These are phyloP conservation scores for Metridium senile DNA, from an alignment of 92 coral and sea anemone species.

Conservation along the genomic window DNA sequence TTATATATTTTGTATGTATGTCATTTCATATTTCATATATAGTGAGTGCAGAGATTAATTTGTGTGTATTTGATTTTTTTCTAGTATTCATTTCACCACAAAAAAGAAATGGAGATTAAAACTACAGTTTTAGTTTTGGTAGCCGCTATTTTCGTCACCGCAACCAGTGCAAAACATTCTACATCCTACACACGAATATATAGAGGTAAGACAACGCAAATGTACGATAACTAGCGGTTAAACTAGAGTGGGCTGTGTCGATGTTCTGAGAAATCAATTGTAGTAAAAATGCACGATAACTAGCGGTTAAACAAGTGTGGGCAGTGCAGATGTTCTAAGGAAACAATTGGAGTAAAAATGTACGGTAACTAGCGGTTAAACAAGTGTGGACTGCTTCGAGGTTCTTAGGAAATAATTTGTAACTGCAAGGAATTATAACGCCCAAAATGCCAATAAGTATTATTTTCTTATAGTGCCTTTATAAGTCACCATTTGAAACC, in stretches of 20 bases:
- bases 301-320: too few species aligned
- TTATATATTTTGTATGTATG: too few species aligned
- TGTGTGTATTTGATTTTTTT: not conserved
- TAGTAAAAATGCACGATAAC: too few species aligned
- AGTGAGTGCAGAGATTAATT: too few species aligned
- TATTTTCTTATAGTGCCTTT: too few species aligned
- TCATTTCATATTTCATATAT: too few species aligned
- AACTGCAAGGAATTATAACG: not conserved
- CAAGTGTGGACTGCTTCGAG: too few species aligned
- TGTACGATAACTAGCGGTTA: not conserved
- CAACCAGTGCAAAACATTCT: slow-evolving; percentile 5
- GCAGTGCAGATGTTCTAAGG: too few species aligned
- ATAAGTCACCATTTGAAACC: not conserved
- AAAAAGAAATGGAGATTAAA: not conserved
- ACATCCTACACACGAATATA: slow-evolving; percentile 21
- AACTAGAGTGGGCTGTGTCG: not conserved
- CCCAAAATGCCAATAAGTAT: too few species aligned
- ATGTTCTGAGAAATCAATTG: not conserved
- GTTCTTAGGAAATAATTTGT: too few species aligned
- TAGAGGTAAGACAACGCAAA: slow-evolving; percentile 2
- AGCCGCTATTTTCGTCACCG: slow-evolving; percentile 1
- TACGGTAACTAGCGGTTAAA: too few species aligned
- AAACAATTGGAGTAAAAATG: too few species aligned
- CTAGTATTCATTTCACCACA: not conserved
- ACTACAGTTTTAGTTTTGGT: slow-evolving; percentile 9